Conservation (phyloP, 2,797 vertebrate genomes). For the Platalea minor region DNA sequence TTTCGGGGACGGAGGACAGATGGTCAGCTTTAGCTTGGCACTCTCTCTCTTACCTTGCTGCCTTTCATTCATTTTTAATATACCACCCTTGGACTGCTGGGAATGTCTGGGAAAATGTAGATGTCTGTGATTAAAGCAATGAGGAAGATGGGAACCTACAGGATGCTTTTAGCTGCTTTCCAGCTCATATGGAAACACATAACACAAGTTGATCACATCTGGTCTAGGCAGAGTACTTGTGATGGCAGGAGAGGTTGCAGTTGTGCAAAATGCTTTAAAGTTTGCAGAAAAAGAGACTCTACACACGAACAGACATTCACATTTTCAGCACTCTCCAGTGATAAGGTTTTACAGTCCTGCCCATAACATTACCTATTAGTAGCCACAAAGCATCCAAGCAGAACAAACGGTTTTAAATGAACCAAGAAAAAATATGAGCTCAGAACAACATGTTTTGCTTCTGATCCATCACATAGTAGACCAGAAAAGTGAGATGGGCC, state of each 20-base stretch:
- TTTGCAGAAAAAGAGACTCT: background rate
- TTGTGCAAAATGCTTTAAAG: background rate
- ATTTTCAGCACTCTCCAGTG: background rate
- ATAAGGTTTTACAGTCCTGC: background rate
- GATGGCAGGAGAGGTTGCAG: background rate
- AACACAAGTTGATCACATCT: background rate
- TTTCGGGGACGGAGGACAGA: background rate
- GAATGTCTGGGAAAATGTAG: background rate
- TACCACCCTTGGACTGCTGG: background rate
- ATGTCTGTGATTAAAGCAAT: background rate
- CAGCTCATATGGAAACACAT: background rate
- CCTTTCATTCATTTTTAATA: background rate
- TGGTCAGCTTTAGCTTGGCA: slow-evolving; percentile 11
- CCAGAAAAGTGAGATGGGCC: background rate
- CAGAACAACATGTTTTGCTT: background rate
- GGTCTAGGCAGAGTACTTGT: background rate
- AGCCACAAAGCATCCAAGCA: background rate
- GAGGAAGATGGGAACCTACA: background rate
- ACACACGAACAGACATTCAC: background rate
- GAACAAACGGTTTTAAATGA: background rate
- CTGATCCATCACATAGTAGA: background rate
- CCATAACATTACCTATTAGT: background rate
- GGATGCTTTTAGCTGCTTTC: background rate
- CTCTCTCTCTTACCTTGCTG: background rate
- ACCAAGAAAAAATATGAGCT: background rate